Base-by-base conservation (phyloP, 2,888 invertebrate species). In the Himalopsyche tibetana region DNA sequence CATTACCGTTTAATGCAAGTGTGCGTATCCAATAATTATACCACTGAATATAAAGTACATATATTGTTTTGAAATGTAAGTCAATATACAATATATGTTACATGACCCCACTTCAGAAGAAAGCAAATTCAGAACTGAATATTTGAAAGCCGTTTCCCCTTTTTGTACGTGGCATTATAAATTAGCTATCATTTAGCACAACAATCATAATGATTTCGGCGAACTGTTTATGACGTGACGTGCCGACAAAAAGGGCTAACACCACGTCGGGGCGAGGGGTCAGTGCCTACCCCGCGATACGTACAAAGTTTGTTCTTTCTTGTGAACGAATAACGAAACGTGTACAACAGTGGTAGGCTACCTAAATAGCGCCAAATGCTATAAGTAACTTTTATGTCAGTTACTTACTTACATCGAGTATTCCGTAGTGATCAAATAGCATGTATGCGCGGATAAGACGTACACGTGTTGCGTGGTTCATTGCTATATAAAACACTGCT, bases 191-290 rank as follows among this genome's bases (percentile, higher is more conserved):
- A 63, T 63, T 63, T 63, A 63, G 19, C n/a, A 11, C 19, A 63
- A 28, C 19, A 63, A 63, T 63, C 6, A 63, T 63, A 63, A 63
- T 63, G 19, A 63, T 63, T 63, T 63, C 63, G 28, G 11, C n/a
- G 63, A 63, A 63, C 63, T 63, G 63, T 63, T 63, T 63, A 63
- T 63, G 9, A 63, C 19, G 28, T 63, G 63, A 63, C 63, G 63
- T 63, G 63, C 63, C 63, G 63, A 63, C 63, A 63, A 63, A 63
- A 63, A 63, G 19, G 2, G 63, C 63, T n/a, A 15, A n/a, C 19
- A 63, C 19, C 63, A 19, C 19, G n/a, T 19, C 63, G 63, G 28
- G 63, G 63, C 19, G 28, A 63, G 63, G 63, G 63, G n/a, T 63
- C 63, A 63, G 63, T 19, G 11, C 63, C 56, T 11, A 12, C 51